Evolutionary conservation across 2,797 vertebrate species (phyloP).

Genomic region (Sebastes alutus): DNA sequence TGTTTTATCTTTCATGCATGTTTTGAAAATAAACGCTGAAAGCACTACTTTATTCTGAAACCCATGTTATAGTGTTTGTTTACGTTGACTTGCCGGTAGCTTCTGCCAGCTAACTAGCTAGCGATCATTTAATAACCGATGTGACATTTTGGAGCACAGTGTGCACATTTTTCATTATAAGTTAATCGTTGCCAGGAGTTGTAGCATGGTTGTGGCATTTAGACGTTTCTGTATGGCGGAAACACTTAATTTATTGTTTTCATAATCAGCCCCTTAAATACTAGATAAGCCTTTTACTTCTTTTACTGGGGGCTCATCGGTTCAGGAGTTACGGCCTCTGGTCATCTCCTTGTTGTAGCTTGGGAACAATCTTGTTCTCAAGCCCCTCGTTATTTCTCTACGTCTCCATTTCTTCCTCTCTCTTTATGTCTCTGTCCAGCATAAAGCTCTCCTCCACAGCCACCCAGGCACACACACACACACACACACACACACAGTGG

Average conservation of each 20-base stretch:
- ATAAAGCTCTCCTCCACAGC: neutral
- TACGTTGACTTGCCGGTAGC: too few species aligned
- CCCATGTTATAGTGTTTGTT: too few species aligned
- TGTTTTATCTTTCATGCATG: too few species aligned
- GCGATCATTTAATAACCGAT: too few species aligned
- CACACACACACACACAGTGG: neutral
- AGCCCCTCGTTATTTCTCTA: slow-evolving; percentile 12
- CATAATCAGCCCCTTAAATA: neutral
- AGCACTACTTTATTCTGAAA: too few species aligned
- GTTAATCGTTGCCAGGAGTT: too few species aligned
- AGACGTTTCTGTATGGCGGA: neutral
- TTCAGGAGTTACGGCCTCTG: slow-evolving; percentile 4
- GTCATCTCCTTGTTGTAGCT: slow-evolving; percentile 15
- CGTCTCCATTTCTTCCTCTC: slow-evolving; percentile 7
- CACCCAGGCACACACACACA: neutral
- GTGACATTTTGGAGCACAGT: too few species aligned
- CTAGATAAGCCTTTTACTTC: neutral
- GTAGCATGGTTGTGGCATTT: too few species aligned
- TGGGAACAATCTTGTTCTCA: slow-evolving; percentile 18
- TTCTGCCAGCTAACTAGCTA: too few species aligned
- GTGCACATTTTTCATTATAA: too few species aligned
- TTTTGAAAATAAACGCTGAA: too few species aligned
- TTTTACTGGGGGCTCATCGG: neutral
- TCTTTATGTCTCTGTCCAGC: slow-evolving; percentile 12
- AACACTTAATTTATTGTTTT: neutral